These are phyloP conservation scores for Boloria euphrosyne DNA, from an alignment of 2,888 invertebrate species.

Conservation along the genomic window DNA sequence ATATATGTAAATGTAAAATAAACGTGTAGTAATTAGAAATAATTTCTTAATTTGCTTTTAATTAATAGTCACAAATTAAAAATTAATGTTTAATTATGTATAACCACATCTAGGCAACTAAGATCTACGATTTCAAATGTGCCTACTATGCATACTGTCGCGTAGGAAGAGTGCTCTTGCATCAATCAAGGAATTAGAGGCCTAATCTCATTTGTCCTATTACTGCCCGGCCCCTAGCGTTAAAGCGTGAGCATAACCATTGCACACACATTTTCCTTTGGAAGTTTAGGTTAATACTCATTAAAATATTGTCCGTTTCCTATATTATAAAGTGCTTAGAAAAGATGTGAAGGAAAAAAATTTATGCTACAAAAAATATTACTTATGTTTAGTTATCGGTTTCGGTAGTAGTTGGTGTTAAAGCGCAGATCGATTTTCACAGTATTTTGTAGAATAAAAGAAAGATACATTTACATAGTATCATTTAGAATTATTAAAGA, in stretches of 20 bases:
- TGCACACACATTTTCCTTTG: slow-evolving; percentile 40
- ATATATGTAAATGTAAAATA: no score
- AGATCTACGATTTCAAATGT: slow-evolving; percentile 33
- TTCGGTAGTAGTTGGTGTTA: no score
- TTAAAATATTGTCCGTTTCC: no score
- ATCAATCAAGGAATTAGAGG: slow-evolving; percentile 72
- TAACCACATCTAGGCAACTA: slow-evolving; percentile 35
- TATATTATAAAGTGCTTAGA: no score
- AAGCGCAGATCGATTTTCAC: no score
- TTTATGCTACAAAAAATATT: no score
- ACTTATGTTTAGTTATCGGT: no score
- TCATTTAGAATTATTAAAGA: no score
- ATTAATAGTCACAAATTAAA: not conserved
- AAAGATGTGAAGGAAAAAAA: no score
- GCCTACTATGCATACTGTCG: slow-evolving; percentile 52
- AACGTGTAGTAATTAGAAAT: no score
- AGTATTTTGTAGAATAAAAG: no score
- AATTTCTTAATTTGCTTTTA: not conserved
- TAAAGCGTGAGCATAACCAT: slow-evolving; percentile 49
- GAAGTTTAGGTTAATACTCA: not conserved
- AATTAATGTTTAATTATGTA: not conserved
- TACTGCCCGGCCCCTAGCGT: slow-evolving; percentile 49
- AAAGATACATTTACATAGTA: no score
- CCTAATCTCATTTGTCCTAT: slow-evolving; percentile 67
- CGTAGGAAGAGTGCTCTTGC: slow-evolving; percentile 51